These are phyloP conservation scores for Stenchaetothrips biformis DNA, from an alignment of 2,888 invertebrate species.

Conservation along the genomic window DNA sequence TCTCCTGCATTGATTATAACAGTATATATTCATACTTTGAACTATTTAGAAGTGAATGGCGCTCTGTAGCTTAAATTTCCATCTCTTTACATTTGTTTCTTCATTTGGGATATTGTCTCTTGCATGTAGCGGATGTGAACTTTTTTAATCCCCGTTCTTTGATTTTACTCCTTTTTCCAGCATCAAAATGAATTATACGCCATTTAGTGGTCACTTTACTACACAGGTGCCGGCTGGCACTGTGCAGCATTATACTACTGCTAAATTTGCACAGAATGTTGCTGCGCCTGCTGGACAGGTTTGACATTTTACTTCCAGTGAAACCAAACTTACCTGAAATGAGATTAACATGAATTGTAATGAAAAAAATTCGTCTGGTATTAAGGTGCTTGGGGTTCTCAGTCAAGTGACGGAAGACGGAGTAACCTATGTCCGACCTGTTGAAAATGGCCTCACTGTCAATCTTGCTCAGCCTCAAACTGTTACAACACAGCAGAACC, in stretches of 20 bases:
- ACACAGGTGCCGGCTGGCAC: conserved; percentile 55
- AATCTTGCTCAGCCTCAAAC: conserved; percentile 39
- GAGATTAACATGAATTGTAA: neutral
- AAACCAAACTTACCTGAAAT: conserved; percentile 30
- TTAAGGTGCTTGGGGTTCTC: conserved; percentile 63
- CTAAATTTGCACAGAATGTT: conserved; percentile 66
- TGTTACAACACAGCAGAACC: conserved; percentile 39
- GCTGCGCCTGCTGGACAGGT: conserved; percentile 58
- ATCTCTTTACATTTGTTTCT: no score
- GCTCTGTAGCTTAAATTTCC: no score
- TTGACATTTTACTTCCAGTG: conserved; percentile 38
- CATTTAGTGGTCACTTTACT: conserved; percentile 60
- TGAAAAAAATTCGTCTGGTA: conserved; percentile 33
- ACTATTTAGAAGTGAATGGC: no score
- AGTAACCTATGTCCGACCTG: conserved; percentile 66
- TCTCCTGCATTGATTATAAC: no score
- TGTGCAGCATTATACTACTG: conserved; percentile 56
- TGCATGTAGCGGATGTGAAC: neutral
- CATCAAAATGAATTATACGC: conserved; percentile 68
- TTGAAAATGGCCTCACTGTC: conserved; percentile 50
- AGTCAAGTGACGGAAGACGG: conserved; percentile 64
- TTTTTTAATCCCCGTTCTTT: neutral
- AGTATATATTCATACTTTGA: no score
- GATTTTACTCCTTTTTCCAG: neutral
- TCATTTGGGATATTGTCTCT: no score